Base-by-base conservation (phyloP, 2,797 vertebrate species). In the Coreius guichenoti region DNA sequence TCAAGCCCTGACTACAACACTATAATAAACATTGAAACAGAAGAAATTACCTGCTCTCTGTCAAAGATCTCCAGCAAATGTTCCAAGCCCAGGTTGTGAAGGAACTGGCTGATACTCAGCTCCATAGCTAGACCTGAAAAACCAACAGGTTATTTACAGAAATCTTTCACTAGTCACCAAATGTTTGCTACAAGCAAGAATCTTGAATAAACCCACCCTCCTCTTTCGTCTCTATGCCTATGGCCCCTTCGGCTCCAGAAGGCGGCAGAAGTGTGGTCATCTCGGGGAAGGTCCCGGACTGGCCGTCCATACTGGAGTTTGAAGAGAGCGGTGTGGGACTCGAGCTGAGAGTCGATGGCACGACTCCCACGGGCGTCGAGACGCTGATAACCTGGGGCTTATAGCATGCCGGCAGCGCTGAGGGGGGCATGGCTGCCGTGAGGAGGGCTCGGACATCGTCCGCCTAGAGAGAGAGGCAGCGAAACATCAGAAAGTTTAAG, bases 41-140 rank as follows among this genome's bases (percentile, higher is more conserved):
- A 19, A 49, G 85, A 1, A 31, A 88, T 90, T 89, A 98, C 98
- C 95, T 99, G 98, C 81, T 99, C 98, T 78, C 97, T 96, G 92
- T 99, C 97, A 93, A 99, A 99, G 91, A 99, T 99, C 88, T 99
- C 98, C 81, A 98, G 96, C 82, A 99, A 96, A 87, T 99, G 98
- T 86, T 99, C 98, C 88, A 99, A 95, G 77, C 98, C 96, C 81
- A 99, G 94, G 70, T 96, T 98, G 95, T 98, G 98, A 89, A 99
- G 91, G 92, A 99, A 99, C 45, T 98, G 97, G 90, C 96, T 97
- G 79, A 99, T 99, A 88, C 98, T 99, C 97, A 99, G 97, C 91
- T 99, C 98, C 92, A 99, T 63, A 45, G 74, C 19, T 56, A 76
- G 74, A 56, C 49, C 49, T 56, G 74, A 23, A 56, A 54, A 56